Evolutionary conservation across 2,113 vertebrate species (phyloP), one percentile per base, ranked within the genome.

Genomic region (Setophaga kirtlandii): DNA sequence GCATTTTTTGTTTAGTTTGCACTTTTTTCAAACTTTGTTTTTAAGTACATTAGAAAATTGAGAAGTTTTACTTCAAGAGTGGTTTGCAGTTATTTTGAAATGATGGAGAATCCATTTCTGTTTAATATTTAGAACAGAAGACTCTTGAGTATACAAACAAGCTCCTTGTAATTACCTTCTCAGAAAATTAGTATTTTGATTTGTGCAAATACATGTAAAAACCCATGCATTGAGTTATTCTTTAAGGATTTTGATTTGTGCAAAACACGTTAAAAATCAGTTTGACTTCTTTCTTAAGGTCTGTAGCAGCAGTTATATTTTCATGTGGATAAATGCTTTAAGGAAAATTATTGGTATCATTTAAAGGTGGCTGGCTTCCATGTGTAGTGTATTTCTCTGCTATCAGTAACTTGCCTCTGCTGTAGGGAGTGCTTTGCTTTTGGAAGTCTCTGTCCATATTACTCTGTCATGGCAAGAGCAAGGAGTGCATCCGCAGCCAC

Each of bases 381-480:
- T 0, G 0, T 68, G 52, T 42, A 46, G 64, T 39, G 60, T 78
- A 20, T 70, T 27, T 65, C 12, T 92, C 24, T 93, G 47, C 47
- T 81, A 3, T 81, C 65, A 62, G 87, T 92, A 68, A 52, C 53
- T 91, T 92, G 33, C 67, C n/a, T 83, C 64, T 91, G 79, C 64
- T 87, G 23, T 52, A 90, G 73, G 47, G 69, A 93, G 42, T 90
- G 77, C 71, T 90, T 76, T 69, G 56, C 76, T 90, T 96, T 81
- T 69, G 58, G 58, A 89, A 69, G 82, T 80, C 42, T 28, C 53
- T 69, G 16, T 41, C 59, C 19, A 0, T 31, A 1, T 52, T 83
- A 65, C 24, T 18, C 47, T 89, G 64, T 75, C 5, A 4, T 27
- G 55, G 64, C 59, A 83, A 77, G 83, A 89, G 37, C n/a, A 67